phyloP scores from a whole-genome alignment of 2,113 vertebrate species.

The Bungarus multicinctus region DNA sequence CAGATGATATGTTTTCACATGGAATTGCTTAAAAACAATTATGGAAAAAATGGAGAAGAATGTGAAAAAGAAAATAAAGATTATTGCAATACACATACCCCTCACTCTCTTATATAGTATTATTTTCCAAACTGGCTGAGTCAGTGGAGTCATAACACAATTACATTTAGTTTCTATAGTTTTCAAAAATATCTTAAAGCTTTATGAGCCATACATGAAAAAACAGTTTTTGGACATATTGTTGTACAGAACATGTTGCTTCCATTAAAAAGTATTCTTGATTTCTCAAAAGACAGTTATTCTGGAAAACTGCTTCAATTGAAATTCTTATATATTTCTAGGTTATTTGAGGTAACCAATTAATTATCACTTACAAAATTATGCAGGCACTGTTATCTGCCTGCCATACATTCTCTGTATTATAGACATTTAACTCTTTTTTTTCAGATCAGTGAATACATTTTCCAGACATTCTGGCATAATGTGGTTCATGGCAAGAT shows the following conservation, averaged over 20 bases:
- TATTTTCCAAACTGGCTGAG: constrained; percentile 22
- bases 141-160: constrained; percentile 29
- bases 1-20: not conserved
- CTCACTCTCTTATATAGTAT: not conserved
- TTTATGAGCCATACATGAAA: constrained; percentile 41
- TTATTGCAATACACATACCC: not conserved
- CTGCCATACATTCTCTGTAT: constrained; percentile 26
- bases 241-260: constrained; percentile 24
- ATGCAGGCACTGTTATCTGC: not conserved
- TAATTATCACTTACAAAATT: constrained; percentile 35
- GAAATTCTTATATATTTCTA: constrained; percentile 25
- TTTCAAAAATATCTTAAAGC: constrained; percentile 50
- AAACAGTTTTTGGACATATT: constrained; percentile 55
- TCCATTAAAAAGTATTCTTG: constrained; percentile 31
- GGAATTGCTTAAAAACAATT: constrained; percentile 23
- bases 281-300: constrained; percentile 46
- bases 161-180: constrained; percentile 46
- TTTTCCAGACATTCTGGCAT: constrained; percentile 54
- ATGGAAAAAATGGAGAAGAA: not conserved
- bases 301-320: constrained; percentile 24
- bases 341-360: constrained; percentile 14
- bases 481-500: constrained; percentile 28
- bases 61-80: not conserved
- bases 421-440: constrained; percentile 29
- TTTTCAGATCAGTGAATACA: constrained; percentile 45